Conservation (phyloP, 2,797 vertebrate genomes). For the Anisognathus igniventris region DNA sequence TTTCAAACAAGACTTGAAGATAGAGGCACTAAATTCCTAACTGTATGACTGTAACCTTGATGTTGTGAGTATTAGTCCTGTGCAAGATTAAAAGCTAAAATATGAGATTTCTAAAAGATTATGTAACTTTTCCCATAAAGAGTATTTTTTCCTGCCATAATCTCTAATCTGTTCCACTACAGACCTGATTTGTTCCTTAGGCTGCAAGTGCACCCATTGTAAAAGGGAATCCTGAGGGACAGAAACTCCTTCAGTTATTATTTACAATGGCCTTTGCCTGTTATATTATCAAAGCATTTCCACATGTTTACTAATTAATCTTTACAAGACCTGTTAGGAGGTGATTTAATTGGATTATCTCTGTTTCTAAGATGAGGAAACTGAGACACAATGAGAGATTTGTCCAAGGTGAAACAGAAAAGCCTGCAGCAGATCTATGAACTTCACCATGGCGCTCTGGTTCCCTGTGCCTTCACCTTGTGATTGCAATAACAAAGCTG, state of each 20-base stretch:
- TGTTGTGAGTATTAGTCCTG: not conserved
- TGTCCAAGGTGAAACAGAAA: not conserved
- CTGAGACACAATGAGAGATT: not conserved
- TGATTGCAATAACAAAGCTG: rapidly evolving
- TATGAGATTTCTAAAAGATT: not conserved
- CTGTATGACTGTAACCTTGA: not conserved
- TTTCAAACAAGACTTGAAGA: not conserved
- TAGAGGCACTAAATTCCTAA: not conserved
- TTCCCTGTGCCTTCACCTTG: not conserved
- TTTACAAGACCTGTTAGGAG: not conserved
- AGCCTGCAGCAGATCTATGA: not conserved
- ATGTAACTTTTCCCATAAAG: not conserved
- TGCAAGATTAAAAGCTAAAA: not conserved
- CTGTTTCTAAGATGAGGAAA: slow-evolving; percentile 4
- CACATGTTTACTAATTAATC: not conserved
- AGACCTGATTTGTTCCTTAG: not conserved
- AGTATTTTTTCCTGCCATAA: not conserved
- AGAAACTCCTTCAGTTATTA: not conserved
- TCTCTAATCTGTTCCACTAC: not conserved
- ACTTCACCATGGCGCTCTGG: not conserved
- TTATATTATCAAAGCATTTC: not conserved
- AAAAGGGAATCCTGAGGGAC: not conserved
- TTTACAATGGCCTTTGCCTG: not conserved
- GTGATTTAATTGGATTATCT: slow-evolving; percentile 28
- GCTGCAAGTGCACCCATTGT: not conserved